Conservation (phyloP, 2,113 vertebrate species). For the Colistium nudipinnis region DNA sequence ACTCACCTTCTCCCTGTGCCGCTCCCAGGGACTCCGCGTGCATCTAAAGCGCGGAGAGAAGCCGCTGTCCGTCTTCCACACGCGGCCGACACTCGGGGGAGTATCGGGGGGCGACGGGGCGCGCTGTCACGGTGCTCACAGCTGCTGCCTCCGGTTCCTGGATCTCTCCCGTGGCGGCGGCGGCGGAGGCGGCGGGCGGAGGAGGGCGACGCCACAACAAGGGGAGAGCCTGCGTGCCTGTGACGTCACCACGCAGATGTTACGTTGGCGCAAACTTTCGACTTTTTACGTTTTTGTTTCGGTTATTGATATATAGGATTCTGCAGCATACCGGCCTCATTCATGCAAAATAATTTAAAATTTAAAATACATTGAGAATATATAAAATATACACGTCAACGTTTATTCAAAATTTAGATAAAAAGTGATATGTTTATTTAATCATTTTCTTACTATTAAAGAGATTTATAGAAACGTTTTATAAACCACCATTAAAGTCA, state of each 20-base stretch:
- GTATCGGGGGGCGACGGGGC: constrained; percentile 20
- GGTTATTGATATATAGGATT: too few species aligned
- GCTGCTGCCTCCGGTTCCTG: constrained; percentile 15
- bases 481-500: too few species aligned
- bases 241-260: constrained; percentile 77
- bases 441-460: too few species aligned
- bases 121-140: constrained; percentile 57
- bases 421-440: too few species aligned
- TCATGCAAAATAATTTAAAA: too few species aligned
- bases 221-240: constrained; percentile 20
- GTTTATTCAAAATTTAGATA: too few species aligned
- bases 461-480: too few species aligned
- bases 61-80: constrained; percentile 29
- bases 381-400: too few species aligned
- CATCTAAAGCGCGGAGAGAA: constrained; percentile 64
- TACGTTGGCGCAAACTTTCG: constrained; percentile 54
- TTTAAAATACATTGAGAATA: too few species aligned
- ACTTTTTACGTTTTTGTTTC: too few species aligned
- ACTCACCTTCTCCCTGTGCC: constrained; percentile 79
- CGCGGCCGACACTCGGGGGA: constrained; percentile 32
- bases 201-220: constrained; percentile 68
- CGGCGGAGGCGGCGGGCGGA: constrained; percentile 62
- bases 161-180: constrained; percentile 60
- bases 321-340: too few species aligned
- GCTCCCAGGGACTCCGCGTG: constrained; percentile 76